phyloP scores from a whole-genome alignment of 1,140 invertebrate genomes.

The Chironomus tepperi region DNA sequence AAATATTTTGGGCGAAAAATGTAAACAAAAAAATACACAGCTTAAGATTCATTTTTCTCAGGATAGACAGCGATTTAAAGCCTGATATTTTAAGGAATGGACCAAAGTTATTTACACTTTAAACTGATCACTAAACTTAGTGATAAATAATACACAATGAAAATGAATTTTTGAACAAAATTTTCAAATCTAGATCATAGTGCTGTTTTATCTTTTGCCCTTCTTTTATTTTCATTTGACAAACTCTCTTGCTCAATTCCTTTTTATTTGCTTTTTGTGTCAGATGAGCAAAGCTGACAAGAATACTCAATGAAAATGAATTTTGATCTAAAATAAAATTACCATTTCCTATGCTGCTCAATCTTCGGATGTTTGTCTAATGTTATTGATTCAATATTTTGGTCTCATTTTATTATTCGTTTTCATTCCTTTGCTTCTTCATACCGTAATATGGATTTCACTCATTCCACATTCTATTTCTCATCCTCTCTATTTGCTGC shows the following conservation, averaged over 20 bases:
- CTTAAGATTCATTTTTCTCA: too few species aligned
- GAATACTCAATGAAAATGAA: background rate
- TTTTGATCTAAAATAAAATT: too few species aligned
- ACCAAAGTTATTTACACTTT: too few species aligned
- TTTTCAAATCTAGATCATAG: background rate
- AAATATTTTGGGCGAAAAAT: too few species aligned
- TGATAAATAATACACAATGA: too few species aligned
- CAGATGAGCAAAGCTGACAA: background rate
- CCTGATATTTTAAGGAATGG: too few species aligned
- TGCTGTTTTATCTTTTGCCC: background rate
- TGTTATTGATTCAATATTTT: slow-evolving; percentile 3
- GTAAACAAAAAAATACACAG: too few species aligned
- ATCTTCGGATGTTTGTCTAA: background rate
- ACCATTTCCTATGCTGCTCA: background rate
- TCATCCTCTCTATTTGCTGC: background rate
- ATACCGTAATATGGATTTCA: background rate
- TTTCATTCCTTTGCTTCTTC: background rate
- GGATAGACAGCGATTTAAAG: too few species aligned
- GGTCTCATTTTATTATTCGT: background rate
- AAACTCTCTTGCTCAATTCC: background rate
- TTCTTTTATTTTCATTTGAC: slow-evolving; percentile 2
- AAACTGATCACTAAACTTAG: too few species aligned
- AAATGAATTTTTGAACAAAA: too few species aligned
- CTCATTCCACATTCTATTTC: too few species aligned
- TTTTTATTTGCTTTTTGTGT: background rate